These are phyloP conservation scores for Molorchus minor DNA, from an alignment of 2,888 invertebrate genomes.

Conservation along the genomic window DNA sequence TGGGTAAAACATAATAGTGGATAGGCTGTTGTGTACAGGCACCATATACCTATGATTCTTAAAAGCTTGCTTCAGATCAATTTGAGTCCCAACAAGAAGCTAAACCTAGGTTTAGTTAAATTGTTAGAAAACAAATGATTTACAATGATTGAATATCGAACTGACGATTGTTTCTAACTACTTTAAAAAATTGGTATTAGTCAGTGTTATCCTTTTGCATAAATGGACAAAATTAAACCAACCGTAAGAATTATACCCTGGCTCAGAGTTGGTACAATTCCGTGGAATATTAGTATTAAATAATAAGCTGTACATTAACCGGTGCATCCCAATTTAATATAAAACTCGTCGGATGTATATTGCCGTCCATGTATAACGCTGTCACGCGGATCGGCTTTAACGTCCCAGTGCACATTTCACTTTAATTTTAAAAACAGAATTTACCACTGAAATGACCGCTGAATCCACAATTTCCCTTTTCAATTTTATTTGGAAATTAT, in stretches of 20 bases:
- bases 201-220: too few relatives aligned
- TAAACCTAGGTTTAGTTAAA: too few relatives aligned
- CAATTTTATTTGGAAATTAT: constrained; percentile 44
- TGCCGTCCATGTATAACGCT: constrained; percentile 42
- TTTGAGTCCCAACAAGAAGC: too few relatives aligned
- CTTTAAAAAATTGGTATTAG: too few relatives aligned
- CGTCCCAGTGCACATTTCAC: constrained; percentile 54
- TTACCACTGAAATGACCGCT: constrained; percentile 43
- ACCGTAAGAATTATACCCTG: constrained; percentile 3
- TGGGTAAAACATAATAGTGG: background rate
- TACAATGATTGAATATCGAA: too few relatives aligned
- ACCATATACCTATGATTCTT: too few relatives aligned
- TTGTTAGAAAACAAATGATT: too few relatives aligned
- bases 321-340: constrained; percentile 55
- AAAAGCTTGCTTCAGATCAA: too few relatives aligned
- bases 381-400: constrained; percentile 47
- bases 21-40: background rate
- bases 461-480: constrained; percentile 51
- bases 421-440: constrained; percentile 49
- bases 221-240: too few relatives aligned
- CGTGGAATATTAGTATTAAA: constrained; percentile 47
- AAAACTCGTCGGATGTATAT: constrained; percentile 54
- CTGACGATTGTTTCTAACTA: too few relatives aligned
- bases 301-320: constrained; percentile 49
- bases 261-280: constrained; percentile 1